Evolutionary conservation across 2,888 invertebrate species (phyloP).

Genomic region (Tribolium freemani): DNA sequence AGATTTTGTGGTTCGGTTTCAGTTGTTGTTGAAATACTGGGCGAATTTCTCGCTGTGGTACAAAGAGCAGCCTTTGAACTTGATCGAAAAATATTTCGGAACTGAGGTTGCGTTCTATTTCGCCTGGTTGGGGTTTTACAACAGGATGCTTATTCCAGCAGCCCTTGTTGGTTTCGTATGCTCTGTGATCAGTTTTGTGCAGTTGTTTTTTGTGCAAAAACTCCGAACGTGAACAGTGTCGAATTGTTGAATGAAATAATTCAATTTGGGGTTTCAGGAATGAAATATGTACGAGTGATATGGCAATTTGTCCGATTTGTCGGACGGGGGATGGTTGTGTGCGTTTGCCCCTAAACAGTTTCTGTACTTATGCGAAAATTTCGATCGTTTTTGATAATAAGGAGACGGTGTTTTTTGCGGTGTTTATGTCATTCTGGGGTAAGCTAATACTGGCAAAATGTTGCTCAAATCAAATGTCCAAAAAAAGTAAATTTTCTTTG

Average conservation of each 20-base stretch:
- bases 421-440: slow-evolving; percentile 64
- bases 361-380: slow-evolving; percentile 70
- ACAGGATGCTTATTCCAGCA: slow-evolving; percentile 68
- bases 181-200: slow-evolving; percentile 54
- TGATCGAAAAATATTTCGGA: slow-evolving; percentile 73
- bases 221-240: not conserved
- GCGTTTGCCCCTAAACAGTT: slow-evolving; percentile 69
- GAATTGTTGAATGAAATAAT: not conserved
- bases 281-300: slow-evolving; percentile 58
- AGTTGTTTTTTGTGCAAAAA: not conserved
- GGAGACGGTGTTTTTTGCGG: slow-evolving; percentile 56
- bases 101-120: slow-evolving; percentile 73
- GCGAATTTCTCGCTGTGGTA: slow-evolving; percentile 24
- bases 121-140: slow-evolving; percentile 72
- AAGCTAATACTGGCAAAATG: slow-evolving; percentile 23
- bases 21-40: slow-evolving; percentile 14
- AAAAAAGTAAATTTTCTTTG: too few relatives aligned
- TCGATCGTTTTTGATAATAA: slow-evolving; percentile 64
- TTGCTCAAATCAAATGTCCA: too few relatives aligned
- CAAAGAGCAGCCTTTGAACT: slow-evolving; percentile 66
- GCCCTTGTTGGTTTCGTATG: slow-evolving; percentile 67
- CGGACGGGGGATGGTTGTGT: slow-evolving; percentile 66
- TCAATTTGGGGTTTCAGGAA: slow-evolving; percentile 47
- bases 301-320: slow-evolving; percentile 74
- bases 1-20: not conserved